Evolutionary conservation across 2,113 vertebrate species (phyloP).

Genomic region (Maccullochella peelii): DNA sequence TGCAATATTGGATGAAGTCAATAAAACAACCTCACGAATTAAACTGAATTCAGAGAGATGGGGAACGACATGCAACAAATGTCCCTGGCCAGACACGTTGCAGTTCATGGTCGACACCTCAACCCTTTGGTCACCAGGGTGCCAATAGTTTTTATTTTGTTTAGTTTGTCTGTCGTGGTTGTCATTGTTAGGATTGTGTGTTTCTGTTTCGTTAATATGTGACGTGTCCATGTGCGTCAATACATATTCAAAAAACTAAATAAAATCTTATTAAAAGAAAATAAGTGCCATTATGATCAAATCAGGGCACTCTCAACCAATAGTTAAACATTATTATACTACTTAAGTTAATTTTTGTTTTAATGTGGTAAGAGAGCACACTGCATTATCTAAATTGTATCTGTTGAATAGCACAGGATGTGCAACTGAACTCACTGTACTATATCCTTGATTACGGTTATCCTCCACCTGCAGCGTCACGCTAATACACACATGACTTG

Average conservation of each 20-base stretch:
- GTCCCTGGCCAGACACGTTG: no score
- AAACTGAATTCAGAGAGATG: neutral
- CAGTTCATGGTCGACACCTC: no score
- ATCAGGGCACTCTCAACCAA: neutral
- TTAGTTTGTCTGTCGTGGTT: no score
- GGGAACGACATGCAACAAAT: no score
- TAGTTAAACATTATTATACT: neutral
- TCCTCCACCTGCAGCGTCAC: neutral
- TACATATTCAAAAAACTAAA: neutral
- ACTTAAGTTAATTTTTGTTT: slow-evolving; percentile 45
- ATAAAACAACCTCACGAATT: neutral
- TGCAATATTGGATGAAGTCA: neutral
- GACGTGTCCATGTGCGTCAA: no score
- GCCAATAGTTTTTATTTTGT: no score
- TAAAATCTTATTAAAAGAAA: no score
- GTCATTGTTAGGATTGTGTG: no score
- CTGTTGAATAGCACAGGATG: slow-evolving; percentile 46
- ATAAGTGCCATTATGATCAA: neutral
- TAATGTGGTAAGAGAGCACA: neutral
- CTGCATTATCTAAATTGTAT: slow-evolving; percentile 33
- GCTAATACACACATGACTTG: neutral
- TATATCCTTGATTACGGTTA: slow-evolving; percentile 54
- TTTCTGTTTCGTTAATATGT: no score
- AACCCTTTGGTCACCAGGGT: no score
- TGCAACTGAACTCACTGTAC: neutral